phyloP scores from a whole-genome alignment of 2,888 invertebrate species.

The Agrochola circellaris region DNA sequence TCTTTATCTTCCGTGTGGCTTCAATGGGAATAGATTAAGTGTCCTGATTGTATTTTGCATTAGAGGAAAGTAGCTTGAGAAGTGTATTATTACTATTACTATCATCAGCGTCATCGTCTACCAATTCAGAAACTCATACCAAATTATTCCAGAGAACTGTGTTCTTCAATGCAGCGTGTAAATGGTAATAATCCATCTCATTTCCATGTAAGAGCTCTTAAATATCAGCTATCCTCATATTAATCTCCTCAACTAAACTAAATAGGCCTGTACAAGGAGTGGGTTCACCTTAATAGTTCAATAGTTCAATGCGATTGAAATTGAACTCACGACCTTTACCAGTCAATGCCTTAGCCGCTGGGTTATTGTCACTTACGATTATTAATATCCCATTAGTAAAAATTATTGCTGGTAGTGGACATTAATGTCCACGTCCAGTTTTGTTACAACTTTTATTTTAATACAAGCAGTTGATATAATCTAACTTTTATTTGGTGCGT shows the following conservation, averaged over 20 bases:
- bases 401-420: constrained; percentile 42
- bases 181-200: not conserved
- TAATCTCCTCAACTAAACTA: constrained; percentile 4
- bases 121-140: not conserved
- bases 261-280: constrained; percentile 15
- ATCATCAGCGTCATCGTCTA: not conserved
- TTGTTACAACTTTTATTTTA: constrained; percentile 24
- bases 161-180: not conserved
- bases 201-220: not conserved
- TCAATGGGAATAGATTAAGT: constrained; percentile 50
- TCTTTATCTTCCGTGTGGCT: constrained; percentile 42
- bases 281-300: constrained; percentile 41
- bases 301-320: constrained; percentile 50
- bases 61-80: constrained; percentile 4
- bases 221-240: not conserved
- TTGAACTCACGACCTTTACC: constrained; percentile 54
- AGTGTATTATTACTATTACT: not conserved
- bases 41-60: constrained; percentile 40
- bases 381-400: constrained; percentile 47
- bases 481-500: constrained; percentile 25
- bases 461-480: constrained; percentile 20
- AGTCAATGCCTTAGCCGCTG: constrained; percentile 43
- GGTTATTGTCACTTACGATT: constrained; percentile 56
- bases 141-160: not conserved
- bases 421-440: constrained; percentile 24